Base-by-base conservation (phyloP, 1,140 invertebrate genomes). In the Drosophila baimaii region DNA sequence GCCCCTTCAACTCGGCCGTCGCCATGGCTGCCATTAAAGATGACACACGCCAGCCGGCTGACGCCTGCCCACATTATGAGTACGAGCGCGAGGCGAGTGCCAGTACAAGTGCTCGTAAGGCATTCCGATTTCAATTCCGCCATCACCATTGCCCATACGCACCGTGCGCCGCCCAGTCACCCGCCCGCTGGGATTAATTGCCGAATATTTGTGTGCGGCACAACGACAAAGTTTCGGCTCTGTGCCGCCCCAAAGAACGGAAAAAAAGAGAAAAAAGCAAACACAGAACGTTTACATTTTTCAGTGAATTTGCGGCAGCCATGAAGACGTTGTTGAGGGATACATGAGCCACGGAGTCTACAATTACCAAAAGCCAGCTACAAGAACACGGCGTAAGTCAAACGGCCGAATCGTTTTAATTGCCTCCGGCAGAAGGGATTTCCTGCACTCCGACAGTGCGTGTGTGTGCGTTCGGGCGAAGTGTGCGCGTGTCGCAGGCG, bases 21-120 rank as follows among this genome's bases (percentile, higher is more conserved):
- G 83, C 79, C 83, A 86, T 51, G 63, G 76, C 64, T 51, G 79
- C 83, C 84, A 88, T 88, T 83, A 88, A 86, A 72, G 63, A 55
- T 78, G 68, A 79, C 83, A 86, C 83, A 86, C 68, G 83, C 76
- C 79, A 88, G 83, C 83, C 84, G 74, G 70, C 68, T 79, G 83
- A 83, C 83, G 83, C 83, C 83, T 86, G 83, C 76, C 70, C 77
- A 86, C 64, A 88, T 88, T 86, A 77, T 56, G 75, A 47, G 68
- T n/a, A 37, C 64, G 27, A 51, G 49, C 27, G 23, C 46, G 23
- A 25, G 41, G 41, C 39, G n/a, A 10, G 23, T 44, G 43, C 21
- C 7, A 25, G 44, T 49, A 49, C 73, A 63, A 55, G 69, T 17
- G 49, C 69, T 71, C 72, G 55, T 35, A 58, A 77, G 72, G 76